Evolutionary conservation across 1,140 invertebrate genomes (phyloP), one percentile per base, ranked within the genome.

Genomic region (Drosophila takahashii): DNA sequence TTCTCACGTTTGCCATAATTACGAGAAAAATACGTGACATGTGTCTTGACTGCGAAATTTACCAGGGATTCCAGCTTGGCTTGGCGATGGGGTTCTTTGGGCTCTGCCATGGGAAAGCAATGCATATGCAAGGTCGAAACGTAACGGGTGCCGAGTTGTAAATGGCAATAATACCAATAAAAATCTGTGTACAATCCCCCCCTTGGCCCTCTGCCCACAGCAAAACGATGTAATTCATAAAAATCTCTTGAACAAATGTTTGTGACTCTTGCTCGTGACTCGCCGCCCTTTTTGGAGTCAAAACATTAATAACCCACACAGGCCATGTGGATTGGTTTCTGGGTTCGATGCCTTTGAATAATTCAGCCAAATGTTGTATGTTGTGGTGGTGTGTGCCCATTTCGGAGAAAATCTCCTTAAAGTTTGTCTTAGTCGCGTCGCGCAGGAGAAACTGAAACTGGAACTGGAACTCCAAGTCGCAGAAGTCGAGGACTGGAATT

Each of bases 1-100:
- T 90, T 90, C 87, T 83, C 87, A 90, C 87, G 87, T 90, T 87
- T 85, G 77, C 89, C 79, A 90, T 90, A 90, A 90, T 90, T 90
- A 90, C 87, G 87, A 84, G 87, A 44, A 73, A 83, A 87, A 67
- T 84, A 90, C 87, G 87, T 90, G 87, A 90, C 83, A 90, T 90
- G 87, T 90, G 87, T 90, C 73, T 89, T 84, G 84, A 89, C 84
- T 84, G 67, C 65, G 72, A 87, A 79, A 84, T 89, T 87, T 77
- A 48, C 37, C 66, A 48, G 42, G 62, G 32, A 26, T 29, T 41
- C 29, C 29, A 13, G n/a, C n/a, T 15, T 39, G 39, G 22, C 16
- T n/a, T 26, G 16, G 4, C 52, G 41, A 8, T 34, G 45, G 27
- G 41, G 9, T 15, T 27, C 2, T 15, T 47, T 37, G 48, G 62